Evolutionary conservation across 1,140 invertebrate genomes (phyloP), one percentile per base, ranked within the genome.

Genomic region (Pogonomyrmex californicus): DNA sequence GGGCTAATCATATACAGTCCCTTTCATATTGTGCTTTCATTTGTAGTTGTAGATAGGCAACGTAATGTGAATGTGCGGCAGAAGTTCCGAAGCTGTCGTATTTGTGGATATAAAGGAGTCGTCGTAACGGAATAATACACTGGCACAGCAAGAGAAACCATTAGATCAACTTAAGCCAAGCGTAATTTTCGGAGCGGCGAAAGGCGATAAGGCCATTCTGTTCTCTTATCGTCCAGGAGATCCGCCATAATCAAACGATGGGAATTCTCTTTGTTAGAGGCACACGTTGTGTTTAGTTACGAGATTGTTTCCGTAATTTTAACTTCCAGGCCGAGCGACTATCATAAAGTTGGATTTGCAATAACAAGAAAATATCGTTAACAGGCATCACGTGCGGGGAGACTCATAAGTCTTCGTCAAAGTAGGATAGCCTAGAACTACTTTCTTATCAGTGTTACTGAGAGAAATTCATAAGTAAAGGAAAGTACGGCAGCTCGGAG

Each of bases 231-330:
- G 41, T n/a, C n/a, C 60, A 49, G 54, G 63, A 71, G 70, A 36
- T 44, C 51, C 4, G 51, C 17, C 33, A 56, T 78, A 90, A 77
- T 73, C 71, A 60, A 51, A 85, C 54, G 56, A 63, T 86, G 88
- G 7, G 73, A 90, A 87, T 85, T 41, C 51, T 47, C 73, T 87
- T 89, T 89, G 88, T 90, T 90, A 65, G 38, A 33, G 30, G 83
- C 88, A 78, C 65, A 71, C 73, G 66, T n/a, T 51, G 51, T 76
- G 58, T 14, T 51, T 62, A 2, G 14, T 58, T 60, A 41, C 17
- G 14, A 68, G 4, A 54, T 4, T 33, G 10, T 12, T 38, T 4
- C n/a, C 51, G 66, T 9, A 17, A 14, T 51, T 56, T 14, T 38
- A 23, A 47, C 17, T 49, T 33, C n/a, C 12, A 23, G 76, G 0